Percentiles rank a stretch among this genome's conserved stretches.
phyloP scores from a whole-genome alignment of 2,113 vertebrate genomes.

The Perognathus longimembris region DNA sequence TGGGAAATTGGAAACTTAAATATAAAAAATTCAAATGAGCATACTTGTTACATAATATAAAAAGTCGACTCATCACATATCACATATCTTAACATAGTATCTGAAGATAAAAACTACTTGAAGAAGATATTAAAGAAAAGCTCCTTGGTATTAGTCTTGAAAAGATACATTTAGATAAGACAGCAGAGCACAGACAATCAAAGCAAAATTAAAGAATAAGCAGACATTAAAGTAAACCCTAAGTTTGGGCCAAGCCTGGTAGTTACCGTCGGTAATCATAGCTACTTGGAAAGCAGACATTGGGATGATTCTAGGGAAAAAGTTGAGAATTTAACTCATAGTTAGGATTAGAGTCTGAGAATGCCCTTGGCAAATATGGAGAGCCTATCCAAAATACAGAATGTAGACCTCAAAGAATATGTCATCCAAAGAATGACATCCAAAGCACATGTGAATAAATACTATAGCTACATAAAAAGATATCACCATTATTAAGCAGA shows the following conservation, averaged over 20 bases:
- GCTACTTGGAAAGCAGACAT: too few relatives aligned
- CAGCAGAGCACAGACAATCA: neutral
- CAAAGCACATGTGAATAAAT: too few relatives aligned
- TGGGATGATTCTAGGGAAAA: too few relatives aligned
- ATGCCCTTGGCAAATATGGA: too few relatives aligned
- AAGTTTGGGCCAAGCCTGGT: too few relatives aligned
- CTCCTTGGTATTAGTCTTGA: too few relatives aligned
- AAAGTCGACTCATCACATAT: neutral
- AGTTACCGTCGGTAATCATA: too few relatives aligned
- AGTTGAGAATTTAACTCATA: too few relatives aligned
- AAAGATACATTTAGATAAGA: neutral
- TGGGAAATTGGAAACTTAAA: neutral
- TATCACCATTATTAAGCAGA: neutral
- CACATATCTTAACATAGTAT: neutral
- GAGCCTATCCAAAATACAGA: too few relatives aligned
- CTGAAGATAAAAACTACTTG: neutral
- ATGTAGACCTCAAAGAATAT: too few relatives aligned
- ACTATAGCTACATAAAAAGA: neutral
- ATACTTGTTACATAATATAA: neutral
- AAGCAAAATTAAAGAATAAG: neutral
- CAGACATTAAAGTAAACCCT: neutral
- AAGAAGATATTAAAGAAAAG: neutral
- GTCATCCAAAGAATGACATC: too few relatives aligned
- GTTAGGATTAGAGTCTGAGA: too few relatives aligned
- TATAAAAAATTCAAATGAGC: neutral